Base-by-base conservation (phyloP, 2,888 invertebrate species). In the Agonopterix subpropinquella region DNA sequence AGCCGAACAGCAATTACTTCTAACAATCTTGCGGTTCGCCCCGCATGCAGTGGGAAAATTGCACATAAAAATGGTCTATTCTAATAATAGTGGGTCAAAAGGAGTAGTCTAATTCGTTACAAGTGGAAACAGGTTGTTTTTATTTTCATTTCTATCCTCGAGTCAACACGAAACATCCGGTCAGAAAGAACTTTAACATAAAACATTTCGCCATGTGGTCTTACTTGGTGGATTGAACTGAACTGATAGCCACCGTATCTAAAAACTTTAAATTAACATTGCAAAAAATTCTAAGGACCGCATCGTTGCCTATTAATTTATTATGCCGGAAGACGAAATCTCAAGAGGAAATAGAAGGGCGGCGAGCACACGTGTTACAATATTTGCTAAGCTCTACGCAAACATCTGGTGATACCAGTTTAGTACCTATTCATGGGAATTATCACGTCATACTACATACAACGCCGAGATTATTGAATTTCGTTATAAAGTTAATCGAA, bases 271-370 rank as follows among this genome's bases (percentile, higher is more conserved):
- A 77, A 77, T 73, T 67, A 62, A 62, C 59, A 47, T 63, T 47
- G 72, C 77, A 81, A 84, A 85, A 85, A 85, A 77, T 49, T 11
- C 10, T 39, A 57, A 54, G 61, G 64, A 59, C 62, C 59, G 65
- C 70, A 65, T 67, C 70, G 69, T 69, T 53, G 73, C 59, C 78
- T 75, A 80, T 82, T 82, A 86, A 85, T 84, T 82, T 84, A 78
- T 80, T 75, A 70, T 75, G 75, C 86, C 88, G 88, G 88, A 88
- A 88, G 87, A 85, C 82, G 75, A 86, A 85, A 87, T 86, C 85
- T 86, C 77, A 73, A 84, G 80, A 86, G 85, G 87, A 87, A 86
- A 84, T 83, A 82, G 79, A 79, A 78, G 81, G 80, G 80, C 77
- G 73, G 64, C 62, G 70, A 71, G 71, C 86, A 86, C 88, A 88